Conservation (phyloP, 2,888 invertebrate species). For the Lamproptera curius region DNA sequence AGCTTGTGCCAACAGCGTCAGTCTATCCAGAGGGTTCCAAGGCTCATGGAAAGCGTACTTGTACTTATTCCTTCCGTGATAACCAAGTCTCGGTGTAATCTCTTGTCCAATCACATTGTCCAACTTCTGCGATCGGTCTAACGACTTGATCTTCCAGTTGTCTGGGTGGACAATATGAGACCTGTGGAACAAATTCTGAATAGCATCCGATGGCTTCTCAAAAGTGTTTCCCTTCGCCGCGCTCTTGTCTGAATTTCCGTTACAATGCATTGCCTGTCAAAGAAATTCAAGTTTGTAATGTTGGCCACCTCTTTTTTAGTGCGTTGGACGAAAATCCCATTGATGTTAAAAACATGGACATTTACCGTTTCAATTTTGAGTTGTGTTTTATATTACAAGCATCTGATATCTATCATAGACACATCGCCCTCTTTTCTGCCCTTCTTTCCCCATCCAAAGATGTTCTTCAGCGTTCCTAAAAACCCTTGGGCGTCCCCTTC, state of each 20-base stretch:
- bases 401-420: conserved; percentile 33
- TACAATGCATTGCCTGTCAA: conserved; percentile 54
- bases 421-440: conserved; percentile 37
- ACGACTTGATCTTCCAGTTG: conserved; percentile 50
- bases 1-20: conserved; percentile 51
- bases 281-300: conserved; percentile 37
- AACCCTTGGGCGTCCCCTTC: conserved; percentile 37
- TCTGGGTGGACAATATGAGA: conserved; percentile 57
- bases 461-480: conserved; percentile 49
- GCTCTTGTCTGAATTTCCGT: conserved; percentile 27
- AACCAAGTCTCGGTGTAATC: conserved; percentile 49
- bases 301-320: conserved; percentile 36
- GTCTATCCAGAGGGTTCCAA: conserved; percentile 61
- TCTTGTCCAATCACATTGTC: conserved; percentile 31
- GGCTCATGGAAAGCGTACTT: conserved; percentile 70
- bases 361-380: conserved; percentile 5
- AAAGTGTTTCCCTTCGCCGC: conserved; percentile 30
- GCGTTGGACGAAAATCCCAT: conserved; percentile 62
- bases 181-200: conserved; percentile 51
- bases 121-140: conserved; percentile 29
- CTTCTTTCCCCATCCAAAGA: conserved; percentile 44
- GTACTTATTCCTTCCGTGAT: conserved; percentile 59
- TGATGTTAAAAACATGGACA: too few species aligned
- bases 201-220: conserved; percentile 24
- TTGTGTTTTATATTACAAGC: not conserved